phyloP scores from a whole-genome alignment of 2,113 vertebrate genomes.

The Stegostoma tigrinum region DNA sequence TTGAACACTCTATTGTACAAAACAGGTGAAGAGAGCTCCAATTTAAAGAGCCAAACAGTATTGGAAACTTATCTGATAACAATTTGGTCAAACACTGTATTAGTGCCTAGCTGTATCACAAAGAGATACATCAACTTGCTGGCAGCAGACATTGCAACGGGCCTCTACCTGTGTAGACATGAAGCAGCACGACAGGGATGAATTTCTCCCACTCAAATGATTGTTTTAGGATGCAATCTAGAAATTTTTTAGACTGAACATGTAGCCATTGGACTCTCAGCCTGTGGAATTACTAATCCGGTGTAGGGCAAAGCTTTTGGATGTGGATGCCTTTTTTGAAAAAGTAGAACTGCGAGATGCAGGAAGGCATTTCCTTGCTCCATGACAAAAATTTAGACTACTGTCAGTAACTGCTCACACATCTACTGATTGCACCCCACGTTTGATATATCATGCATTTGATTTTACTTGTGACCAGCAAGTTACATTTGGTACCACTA shows the following conservation, averaged over 20 bases:
- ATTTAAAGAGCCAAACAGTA: not conserved
- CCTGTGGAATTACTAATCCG: not conserved
- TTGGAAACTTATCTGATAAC: not conserved
- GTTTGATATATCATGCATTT: not conserved
- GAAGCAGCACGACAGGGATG: not conserved
- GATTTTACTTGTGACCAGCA: not conserved
- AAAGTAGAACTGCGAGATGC: not conserved
- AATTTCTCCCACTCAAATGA: not conserved
- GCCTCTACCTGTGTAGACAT: not conserved
- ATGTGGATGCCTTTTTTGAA: not conserved
- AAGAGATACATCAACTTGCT: not conserved
- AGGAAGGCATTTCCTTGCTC: not conserved
- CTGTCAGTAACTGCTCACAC: not conserved
- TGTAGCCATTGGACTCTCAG: not conserved
- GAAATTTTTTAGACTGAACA: not conserved
- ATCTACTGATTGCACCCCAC: not conserved
- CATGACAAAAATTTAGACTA: not conserved
- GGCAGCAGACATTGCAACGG: not conserved
- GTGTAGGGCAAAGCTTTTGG: not conserved
- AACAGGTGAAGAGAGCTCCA: not conserved
- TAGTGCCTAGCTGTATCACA: not conserved
- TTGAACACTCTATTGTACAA: not conserved
- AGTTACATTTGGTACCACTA: no score
- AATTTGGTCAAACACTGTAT: not conserved
- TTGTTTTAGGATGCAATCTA: not conserved